Evolutionary conservation across 2,888 invertebrate species (phyloP), one percentile per base, ranked within the genome.

Genomic region (Chymomyza caudatula): DNA sequence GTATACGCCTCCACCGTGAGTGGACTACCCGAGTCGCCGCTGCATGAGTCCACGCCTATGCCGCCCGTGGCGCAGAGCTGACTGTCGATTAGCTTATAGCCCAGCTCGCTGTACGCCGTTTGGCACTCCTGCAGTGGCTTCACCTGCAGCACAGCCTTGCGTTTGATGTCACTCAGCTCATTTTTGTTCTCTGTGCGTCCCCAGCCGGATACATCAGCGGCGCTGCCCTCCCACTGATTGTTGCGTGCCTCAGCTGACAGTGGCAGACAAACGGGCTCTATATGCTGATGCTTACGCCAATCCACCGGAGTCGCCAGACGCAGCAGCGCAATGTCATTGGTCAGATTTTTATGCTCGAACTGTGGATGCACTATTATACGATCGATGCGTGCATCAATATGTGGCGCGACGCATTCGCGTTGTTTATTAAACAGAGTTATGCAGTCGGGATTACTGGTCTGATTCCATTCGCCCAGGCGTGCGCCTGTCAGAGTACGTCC

Each of bases 281-380:
- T 88, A 42, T 65, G 71, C 22, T 2, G n/a, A 17, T 65, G 43
- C 1, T 42, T 20, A 1, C 47, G 51, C 78, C 88, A 93, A 76
- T 91, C 92, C 0, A 93, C 93, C 6, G 92, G 88, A 1, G 87
- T 77, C 0, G 90, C 75, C 1, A 95, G 90, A 54, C 95, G 91
- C 25, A 95, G 79, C 22, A 95, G 88, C 0, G 94, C 95, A 43
- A 95, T 94, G 83, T 95, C 95, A 77, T 95, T 90, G 37, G 65
- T 60, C 8, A 70, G 17, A n/a, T 66, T 69, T 0, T 0, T 2
- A 2, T 3, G 0, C 17, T 90, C 85, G 82, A 95, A 95, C 0
- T 88, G 75, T 69, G 93, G 93, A 81, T 95, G 95, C 0, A 92
- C 89, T 20, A 94, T 92, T 52, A 90, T 88, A 67, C 93, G 91